Evolutionary conservation across 2,888 invertebrate genomes (phyloP).

Genomic region (Cheilosia grossa): DNA sequence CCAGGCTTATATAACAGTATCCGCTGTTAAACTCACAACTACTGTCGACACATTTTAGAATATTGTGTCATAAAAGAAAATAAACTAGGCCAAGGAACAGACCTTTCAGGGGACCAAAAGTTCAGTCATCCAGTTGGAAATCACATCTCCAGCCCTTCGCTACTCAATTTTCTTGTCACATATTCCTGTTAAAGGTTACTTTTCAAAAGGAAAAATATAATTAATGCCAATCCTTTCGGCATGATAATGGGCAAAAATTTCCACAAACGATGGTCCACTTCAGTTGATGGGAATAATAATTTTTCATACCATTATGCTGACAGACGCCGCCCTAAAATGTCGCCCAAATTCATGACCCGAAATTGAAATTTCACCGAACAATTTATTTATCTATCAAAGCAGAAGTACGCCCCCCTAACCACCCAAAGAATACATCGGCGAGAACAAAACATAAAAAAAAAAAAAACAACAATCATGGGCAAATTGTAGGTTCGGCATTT

Average conservation of each 20-base stretch:
- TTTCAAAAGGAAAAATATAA: too few relatives aligned
- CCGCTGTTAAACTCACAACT: too few relatives aligned
- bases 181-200: too few relatives aligned
- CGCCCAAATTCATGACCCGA: slow-evolving; percentile 32
- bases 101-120: too few relatives aligned
- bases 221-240: too few relatives aligned
- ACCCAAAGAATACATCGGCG: neutral
- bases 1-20: too few relatives aligned
- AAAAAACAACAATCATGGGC: slow-evolving; percentile 41
- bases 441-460: neutral
- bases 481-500: slow-evolving; percentile 70
- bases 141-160: too few relatives aligned
- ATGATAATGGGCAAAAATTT: neutral
- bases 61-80: too few relatives aligned
- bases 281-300: neutral
- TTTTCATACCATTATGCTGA: neutral
- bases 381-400: slow-evolving; percentile 43
- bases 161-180: too few relatives aligned
- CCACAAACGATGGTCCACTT: neutral
- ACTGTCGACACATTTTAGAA: too few relatives aligned
- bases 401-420: slow-evolving; percentile 1
- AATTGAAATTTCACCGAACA: slow-evolving; percentile 59
- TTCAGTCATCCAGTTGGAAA: too few relatives aligned
- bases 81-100: too few relatives aligned
- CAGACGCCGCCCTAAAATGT: neutral